Evolutionary conservation across 2,113 vertebrate genomes (phyloP).

Genomic region (Orientallactaga bullata): DNA sequence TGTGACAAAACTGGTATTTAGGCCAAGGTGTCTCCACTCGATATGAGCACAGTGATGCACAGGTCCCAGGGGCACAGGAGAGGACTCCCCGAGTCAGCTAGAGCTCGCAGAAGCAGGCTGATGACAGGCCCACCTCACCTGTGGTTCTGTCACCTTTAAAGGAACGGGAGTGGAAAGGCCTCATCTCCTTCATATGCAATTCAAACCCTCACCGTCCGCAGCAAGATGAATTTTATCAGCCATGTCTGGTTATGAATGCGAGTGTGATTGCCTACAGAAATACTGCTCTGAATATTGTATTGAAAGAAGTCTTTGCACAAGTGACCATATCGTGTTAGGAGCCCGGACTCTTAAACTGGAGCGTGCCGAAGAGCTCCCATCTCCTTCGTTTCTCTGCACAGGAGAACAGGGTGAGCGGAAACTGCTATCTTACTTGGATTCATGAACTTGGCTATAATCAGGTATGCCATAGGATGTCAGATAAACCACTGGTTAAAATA

Average conservation of each 20-base stretch:
- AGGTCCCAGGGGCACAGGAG: conserved; percentile 68
- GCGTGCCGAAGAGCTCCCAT: conserved; percentile 66
- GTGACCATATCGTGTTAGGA: conserved; percentile 69
- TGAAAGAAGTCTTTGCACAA: conserved; percentile 61
- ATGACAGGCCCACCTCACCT: not conserved
- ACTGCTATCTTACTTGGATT: conserved; percentile 82
- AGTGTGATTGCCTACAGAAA: conserved; percentile 81
- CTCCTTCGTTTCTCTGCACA: conserved; percentile 63
- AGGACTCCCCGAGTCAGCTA: conserved; percentile 23
- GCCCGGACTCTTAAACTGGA: conserved; percentile 61
- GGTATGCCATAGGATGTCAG: conserved; percentile 85
- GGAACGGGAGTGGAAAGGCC: conserved; percentile 34
- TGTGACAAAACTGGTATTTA: conserved; percentile 27
- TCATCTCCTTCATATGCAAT: conserved; percentile 73
- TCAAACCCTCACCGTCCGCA: conserved; percentile 70
- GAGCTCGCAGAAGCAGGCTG: conserved; percentile 63
- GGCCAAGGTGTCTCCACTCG: conserved; percentile 47
- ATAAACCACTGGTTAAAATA: conserved; percentile 89
- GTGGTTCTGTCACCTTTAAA: conserved; percentile 48
- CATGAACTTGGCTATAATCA: conserved; percentile 86
- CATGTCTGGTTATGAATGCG: conserved; percentile 78
- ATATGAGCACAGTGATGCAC: not conserved
- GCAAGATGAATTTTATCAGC: conserved; percentile 80
- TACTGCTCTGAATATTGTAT: conserved; percentile 74
- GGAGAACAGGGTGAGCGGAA: conserved; percentile 59